Conservation (phyloP, 2,888 invertebrate genomes). For the Palloptera scutellata region DNA sequence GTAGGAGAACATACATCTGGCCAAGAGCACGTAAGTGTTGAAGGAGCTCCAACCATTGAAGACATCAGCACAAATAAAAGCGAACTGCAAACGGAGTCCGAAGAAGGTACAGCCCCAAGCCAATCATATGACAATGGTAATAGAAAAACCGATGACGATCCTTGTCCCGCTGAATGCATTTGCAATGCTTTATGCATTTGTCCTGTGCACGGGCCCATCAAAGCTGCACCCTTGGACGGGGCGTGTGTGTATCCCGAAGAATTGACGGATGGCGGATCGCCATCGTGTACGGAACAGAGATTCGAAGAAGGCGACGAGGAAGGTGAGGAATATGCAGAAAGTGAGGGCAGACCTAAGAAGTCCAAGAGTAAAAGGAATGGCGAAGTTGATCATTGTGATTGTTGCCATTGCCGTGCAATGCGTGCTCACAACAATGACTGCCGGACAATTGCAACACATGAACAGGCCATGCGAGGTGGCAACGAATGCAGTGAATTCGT, state of each 20-base stretch:
- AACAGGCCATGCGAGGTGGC: conserved; percentile 13
- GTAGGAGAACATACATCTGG: no score
- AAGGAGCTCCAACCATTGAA: no score
- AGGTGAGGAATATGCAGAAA: conserved; percentile 6
- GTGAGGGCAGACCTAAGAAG: conserved; percentile 7
- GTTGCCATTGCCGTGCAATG: conserved; percentile 51
- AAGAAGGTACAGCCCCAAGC: not conserved
- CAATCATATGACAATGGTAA: conserved; percentile 11
- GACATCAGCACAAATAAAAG: no score
- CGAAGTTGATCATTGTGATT: conserved; percentile 43
- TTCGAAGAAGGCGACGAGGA: conserved; percentile 7
- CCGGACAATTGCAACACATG: conserved; percentile 40
- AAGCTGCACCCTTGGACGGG: no score
- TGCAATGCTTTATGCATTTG: conserved; percentile 16
- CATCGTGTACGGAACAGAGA: not conserved
- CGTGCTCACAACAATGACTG: conserved; percentile 39
- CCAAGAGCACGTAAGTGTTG: no score
- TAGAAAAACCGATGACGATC: not conserved
- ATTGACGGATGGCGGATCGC: not conserved
- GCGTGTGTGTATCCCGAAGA: not conserved
- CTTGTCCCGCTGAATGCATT: conserved; percentile 15
- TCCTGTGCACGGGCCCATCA: conserved; percentile 15
- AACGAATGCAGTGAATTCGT: conserved; percentile 35
- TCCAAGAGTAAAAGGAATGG: conserved; percentile 22
- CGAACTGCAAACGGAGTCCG: not conserved